Base-by-base conservation (phyloP, 2,888 invertebrate genomes). In the Micropterix aruncella region DNA sequence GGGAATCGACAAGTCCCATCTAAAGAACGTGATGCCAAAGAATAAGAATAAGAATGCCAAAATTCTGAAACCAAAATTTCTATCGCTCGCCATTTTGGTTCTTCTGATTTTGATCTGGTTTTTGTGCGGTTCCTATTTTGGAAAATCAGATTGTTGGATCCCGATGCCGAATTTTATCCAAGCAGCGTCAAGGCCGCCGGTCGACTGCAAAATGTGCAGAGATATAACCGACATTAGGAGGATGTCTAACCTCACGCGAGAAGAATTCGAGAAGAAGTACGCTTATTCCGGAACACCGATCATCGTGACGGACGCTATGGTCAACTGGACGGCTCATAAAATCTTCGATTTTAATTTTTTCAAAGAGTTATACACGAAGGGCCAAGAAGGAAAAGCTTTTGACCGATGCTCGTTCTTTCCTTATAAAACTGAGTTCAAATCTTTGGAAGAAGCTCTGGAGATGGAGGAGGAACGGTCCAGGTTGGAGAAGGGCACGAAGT, bases 321-420 rank as follows among this genome's bases (percentile, higher is more conserved):
- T 53, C 4, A 79, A 81, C 50, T 95, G 94, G 95, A 80, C 80
- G 19, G 93, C 93, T 1, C 61, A 78, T 14, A 57, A 75, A 48
- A 74, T 75, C 43, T 94, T 95, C 63, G 76, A 82, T 51, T 95
- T 88, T 57, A 66, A 78, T 48, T 92, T 87, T 63, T 90, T 96
- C 62, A 83, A 83, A 51, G 66, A 77, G 3, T 70, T 89, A 44
- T 93, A 94, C 62, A 66, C 71, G 19, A 72, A 70, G 42, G 64
- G 65, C 0, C 71, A 70, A 51, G 63, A 71, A 53, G 74, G 74
- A 2, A 62, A 62, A 3, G 70, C 68, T 51, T 68, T 69, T 44
- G 65, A 72, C 44, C 80, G 82, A 51, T 96, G 95, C 54, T 94
- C 94, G 61, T 96, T 93, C 65, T 90, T 96, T 59, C 89, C 94